phyloP scores from a whole-genome alignment of 1,140 invertebrate genomes.

The Atopsyche davidsoni region DNA sequence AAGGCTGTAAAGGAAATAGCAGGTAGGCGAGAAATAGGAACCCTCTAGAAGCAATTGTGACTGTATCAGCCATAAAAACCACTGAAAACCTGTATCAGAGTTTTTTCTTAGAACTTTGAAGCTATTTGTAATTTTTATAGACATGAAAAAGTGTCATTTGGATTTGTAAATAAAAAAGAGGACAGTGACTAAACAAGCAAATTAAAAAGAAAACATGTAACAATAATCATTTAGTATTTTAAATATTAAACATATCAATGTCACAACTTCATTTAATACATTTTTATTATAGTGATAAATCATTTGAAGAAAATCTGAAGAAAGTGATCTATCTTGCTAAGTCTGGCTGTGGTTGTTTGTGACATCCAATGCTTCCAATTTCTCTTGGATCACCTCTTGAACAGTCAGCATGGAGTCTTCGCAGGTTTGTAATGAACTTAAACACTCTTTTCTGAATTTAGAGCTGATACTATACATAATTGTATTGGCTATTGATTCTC shows the following conservation, averaged over 20 bases:
- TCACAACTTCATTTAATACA: background rate
- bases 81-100: too few relatives aligned
- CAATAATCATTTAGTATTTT: background rate
- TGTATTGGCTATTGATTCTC: slow-evolving; percentile 19
- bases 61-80: too few relatives aligned
- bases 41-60: too few relatives aligned
- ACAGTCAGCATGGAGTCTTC: slow-evolving; percentile 6
- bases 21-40: too few relatives aligned
- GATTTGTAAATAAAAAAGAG: too few relatives aligned
- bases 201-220: background rate
- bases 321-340: background rate
- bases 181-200: background rate
- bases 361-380: slow-evolving; percentile 14
- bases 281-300: background rate
- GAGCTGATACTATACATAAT: slow-evolving; percentile 19
- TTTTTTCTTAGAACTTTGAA: too few relatives aligned
- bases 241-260: background rate
- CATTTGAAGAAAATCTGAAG: background rate
- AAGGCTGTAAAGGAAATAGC: too few relatives aligned
- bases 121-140: too few relatives aligned
- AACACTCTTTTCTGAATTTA: slow-evolving; percentile 21
- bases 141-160: too few relatives aligned
- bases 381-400: slow-evolving; percentile 12
- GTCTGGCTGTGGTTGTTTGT: background rate
- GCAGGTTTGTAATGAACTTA: background rate